These are phyloP conservation scores for Lasioglossum malachurum DNA, from an alignment of 2,888 invertebrate genomes.

Conservation along the genomic window DNA sequence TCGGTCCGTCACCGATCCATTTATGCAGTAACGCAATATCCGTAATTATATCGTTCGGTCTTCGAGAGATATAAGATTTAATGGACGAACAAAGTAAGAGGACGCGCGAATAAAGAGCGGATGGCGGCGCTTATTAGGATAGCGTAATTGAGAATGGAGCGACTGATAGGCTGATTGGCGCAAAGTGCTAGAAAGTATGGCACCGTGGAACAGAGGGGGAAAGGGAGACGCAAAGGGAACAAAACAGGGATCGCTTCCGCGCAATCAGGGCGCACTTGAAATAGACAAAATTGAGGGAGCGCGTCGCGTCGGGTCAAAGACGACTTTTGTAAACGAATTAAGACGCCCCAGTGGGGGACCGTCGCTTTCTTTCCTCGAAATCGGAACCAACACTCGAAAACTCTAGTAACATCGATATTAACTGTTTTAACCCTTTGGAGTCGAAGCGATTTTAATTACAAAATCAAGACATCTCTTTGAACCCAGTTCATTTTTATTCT, in stretches of 20 bases:
- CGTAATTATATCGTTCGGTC: neutral
- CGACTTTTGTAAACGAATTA: neutral
- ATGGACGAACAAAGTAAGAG: constrained; percentile 11
- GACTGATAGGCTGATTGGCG: constrained; percentile 2
- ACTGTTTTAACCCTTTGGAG: neutral
- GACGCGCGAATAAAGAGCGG: constrained; percentile 1
- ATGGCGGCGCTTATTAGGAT: constrained; percentile 7
- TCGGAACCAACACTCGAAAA: neutral
- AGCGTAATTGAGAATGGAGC: constrained; percentile 4
- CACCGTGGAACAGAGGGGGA: neutral
- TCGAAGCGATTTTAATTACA: no score
- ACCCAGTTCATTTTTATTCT: no score
- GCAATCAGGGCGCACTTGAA: neutral
- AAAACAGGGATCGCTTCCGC: neutral
- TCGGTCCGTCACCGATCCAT: neutral
- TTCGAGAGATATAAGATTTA: neutral
- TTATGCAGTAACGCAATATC: neutral
- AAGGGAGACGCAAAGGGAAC: neutral
- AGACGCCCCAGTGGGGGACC: neutral
- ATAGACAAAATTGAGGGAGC: neutral
- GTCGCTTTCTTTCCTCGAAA: neutral
- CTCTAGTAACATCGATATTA: neutral
- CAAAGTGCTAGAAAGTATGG: constrained; percentile 5
- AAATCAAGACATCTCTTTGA: no score
- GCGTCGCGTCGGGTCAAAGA: neutral